Evolutionary conservation across 2,113 vertebrate species (phyloP).

Genomic region (Oplegnathus fasciatus): DNA sequence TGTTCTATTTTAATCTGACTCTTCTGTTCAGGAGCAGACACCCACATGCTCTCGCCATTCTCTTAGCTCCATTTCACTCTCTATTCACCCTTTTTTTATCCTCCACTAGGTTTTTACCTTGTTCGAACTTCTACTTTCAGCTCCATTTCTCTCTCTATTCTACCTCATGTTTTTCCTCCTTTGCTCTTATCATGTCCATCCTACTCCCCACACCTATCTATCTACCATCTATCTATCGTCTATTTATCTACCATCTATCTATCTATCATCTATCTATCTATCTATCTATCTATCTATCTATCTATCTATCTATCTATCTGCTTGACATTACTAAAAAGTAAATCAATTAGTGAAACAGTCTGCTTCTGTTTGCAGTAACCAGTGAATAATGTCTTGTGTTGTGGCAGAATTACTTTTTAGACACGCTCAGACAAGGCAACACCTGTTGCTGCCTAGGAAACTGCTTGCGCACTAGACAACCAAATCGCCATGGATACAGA

Average conservation of each 20-base stretch:
- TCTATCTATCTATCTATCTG: background rate
- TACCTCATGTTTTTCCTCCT: background rate
- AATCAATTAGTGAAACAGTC: background rate
- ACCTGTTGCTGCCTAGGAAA: conserved; percentile 59
- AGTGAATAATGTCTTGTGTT: background rate
- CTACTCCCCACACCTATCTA: background rate
- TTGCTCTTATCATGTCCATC: background rate
- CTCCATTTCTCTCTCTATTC: background rate
- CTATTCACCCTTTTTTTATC: conserved; percentile 31
- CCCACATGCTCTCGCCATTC: conserved; percentile 71
- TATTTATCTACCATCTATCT: conserved; percentile 1
- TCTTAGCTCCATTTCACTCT: conserved; percentile 48
- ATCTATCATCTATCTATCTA: conserved; percentile 8
- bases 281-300: background rate
- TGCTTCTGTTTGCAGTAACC: background rate
- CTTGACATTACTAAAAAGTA: background rate
- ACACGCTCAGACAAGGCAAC: background rate
- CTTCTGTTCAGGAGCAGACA: conserved; percentile 72
- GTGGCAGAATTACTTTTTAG: background rate
- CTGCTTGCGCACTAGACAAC: conserved; percentile 31
- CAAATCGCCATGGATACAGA: conserved; percentile 67
- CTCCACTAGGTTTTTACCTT: conserved; percentile 1
- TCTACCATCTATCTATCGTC: background rate
- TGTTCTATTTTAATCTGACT: conserved; percentile 80
- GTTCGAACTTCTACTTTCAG: conserved; percentile 1